These are phyloP conservation scores for Ailuropoda melanoleuca DNA, from an alignment of 2,113 vertebrate genomes.

Conservation along the genomic window DNA sequence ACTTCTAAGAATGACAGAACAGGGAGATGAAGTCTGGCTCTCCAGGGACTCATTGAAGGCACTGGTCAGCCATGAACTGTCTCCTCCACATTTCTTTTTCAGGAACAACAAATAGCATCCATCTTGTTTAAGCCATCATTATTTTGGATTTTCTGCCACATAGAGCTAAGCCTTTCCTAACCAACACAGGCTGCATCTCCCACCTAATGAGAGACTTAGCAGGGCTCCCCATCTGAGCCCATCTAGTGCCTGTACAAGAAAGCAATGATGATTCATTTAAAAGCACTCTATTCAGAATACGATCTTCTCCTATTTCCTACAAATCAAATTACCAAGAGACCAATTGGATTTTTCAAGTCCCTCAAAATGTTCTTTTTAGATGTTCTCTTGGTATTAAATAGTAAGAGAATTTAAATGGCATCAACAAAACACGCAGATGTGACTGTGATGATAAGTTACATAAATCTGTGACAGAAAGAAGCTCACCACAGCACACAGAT, in stretches of 20 bases:
- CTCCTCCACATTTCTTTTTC: not conserved
- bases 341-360: constrained; percentile 77
- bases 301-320: constrained; percentile 77
- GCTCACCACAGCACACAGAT: not conserved
- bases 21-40: not conserved
- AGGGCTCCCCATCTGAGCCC: not conserved
- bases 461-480: constrained; percentile 30
- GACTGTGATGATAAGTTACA: constrained; percentile 46
- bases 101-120: not conserved
- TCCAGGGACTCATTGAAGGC: not conserved
- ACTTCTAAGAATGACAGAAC: not conserved
- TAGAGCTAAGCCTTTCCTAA: not conserved
- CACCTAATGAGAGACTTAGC: constrained; percentile 28
- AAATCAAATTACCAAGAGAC: constrained; percentile 65
- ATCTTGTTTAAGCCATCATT: not conserved
- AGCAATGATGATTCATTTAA: constrained; percentile 70
- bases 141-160: not conserved
- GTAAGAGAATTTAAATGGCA: constrained; percentile 78
- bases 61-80: not conserved
- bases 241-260: constrained; percentile 48
- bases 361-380: constrained; percentile 79
- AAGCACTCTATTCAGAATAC: constrained; percentile 74
- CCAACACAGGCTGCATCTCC: not conserved
- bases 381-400: constrained; percentile 71
- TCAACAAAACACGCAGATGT: constrained; percentile 55